These are phyloP conservation scores for Cyprinodon variegatus DNA, from an alignment of 2,113 vertebrate genomes.

Conservation along the genomic window DNA sequence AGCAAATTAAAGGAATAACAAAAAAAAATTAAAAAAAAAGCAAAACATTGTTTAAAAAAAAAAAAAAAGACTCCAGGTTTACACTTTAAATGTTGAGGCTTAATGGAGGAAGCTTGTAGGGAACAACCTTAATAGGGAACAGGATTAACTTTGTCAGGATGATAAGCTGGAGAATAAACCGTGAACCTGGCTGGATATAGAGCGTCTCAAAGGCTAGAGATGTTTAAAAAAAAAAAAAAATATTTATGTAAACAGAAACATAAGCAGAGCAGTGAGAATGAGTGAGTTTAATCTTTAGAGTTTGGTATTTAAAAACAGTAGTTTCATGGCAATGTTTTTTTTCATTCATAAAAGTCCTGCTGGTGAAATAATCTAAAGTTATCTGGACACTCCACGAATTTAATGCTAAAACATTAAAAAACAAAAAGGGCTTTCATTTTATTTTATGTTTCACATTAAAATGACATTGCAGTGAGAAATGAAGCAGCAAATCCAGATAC, in stretches of 20 bases:
- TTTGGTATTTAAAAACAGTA: background rate
- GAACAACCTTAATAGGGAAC: background rate
- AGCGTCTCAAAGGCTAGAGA: background rate
- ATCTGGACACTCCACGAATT: background rate
- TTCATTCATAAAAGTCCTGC: background rate
- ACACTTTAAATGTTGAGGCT: background rate
- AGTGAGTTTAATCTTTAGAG: background rate
- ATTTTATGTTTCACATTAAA: background rate
- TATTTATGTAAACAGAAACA: background rate
- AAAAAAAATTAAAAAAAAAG: background rate
- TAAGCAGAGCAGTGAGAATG: too few species aligned
- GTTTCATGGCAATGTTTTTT: background rate
- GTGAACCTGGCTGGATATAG: background rate
- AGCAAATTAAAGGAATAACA: slow-evolving; percentile 5
- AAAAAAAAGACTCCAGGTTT: background rate
- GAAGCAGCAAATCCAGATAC: background rate
- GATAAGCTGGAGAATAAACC: background rate
- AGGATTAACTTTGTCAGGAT: background rate
- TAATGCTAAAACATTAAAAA: background rate
- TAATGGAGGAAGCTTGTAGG: too few species aligned
- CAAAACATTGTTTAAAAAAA: background rate
- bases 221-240: background rate
- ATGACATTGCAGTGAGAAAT: background rate
- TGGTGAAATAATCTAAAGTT: background rate
- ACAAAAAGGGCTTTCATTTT: background rate